Evolutionary conservation across 2,113 vertebrate genomes (phyloP).

Genomic region (Cacatua alba): DNA sequence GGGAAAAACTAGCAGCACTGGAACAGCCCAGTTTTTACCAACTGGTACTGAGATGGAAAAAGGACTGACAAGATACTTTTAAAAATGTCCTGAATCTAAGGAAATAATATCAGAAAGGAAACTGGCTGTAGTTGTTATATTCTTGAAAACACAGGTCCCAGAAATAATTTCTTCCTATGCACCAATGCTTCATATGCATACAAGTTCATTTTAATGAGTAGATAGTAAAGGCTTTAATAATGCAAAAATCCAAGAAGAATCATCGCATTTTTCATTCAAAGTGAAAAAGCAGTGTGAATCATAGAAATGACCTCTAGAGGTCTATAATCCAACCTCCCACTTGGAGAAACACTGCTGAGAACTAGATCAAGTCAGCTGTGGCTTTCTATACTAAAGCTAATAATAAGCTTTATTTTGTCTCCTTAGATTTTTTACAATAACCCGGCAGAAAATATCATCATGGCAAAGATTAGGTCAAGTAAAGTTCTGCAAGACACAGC

Average conservation of each 20-base stretch:
- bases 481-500: not conserved
- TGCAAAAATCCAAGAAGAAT: not conserved
- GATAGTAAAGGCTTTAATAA: not conserved
- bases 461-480: not conserved
- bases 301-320: not conserved
- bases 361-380: not conserved
- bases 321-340: not conserved
- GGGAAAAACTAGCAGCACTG: not conserved
- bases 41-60: not conserved
- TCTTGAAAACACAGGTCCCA: not conserved
- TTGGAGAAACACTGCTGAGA: not conserved
- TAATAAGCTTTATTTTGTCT: not conserved
- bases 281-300: not conserved
- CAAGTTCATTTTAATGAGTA: not conserved
- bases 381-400: not conserved
- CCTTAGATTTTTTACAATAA: not conserved
- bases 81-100: not conserved
- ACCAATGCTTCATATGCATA: not conserved
- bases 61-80: not conserved
- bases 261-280: not conserved
- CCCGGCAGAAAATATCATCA: not conserved
- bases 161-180: not conserved
- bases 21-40: not conserved
- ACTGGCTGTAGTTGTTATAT: not conserved
- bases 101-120: not conserved